These are phyloP conservation scores for Colaptes auratus DNA, from an alignment of 2,113 vertebrate species.

Conservation along the genomic window DNA sequence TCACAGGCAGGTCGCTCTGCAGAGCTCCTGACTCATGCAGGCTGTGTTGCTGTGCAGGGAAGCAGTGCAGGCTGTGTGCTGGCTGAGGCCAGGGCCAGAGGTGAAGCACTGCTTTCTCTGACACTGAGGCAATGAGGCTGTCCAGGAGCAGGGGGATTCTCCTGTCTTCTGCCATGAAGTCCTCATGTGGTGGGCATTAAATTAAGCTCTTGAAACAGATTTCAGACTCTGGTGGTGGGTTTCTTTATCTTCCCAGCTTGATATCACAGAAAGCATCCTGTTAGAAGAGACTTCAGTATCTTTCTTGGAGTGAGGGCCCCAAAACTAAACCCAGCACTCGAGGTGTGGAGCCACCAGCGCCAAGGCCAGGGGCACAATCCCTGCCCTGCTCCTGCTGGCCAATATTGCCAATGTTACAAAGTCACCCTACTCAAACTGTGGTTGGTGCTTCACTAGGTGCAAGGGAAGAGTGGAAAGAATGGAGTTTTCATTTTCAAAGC, in stretches of 20 bases:
- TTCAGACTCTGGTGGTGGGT: not conserved
- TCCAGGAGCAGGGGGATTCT: not conserved
- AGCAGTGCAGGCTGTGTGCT: not conserved
- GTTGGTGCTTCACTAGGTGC: too few species aligned
- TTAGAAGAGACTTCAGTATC: too few species aligned
- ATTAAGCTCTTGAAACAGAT: not conserved
- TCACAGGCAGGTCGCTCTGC: not conserved
- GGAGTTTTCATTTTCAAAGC: too few species aligned
- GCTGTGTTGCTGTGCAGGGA: not conserved
- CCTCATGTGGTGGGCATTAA: not conserved
- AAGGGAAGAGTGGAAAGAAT: too few species aligned
- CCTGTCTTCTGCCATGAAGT: not conserved
- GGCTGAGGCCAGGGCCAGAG: not conserved
- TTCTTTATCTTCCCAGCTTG: not conserved
- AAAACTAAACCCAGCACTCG: too few species aligned
- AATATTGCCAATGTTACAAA: too few species aligned
- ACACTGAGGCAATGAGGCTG: not conserved
- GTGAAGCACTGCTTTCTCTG: not conserved
- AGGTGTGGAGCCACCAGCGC: too few species aligned
- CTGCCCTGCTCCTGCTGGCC: too few species aligned
- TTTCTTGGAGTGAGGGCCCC: too few species aligned
- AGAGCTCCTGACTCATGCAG: not conserved
- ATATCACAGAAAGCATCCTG: not conserved
- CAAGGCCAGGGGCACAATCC: too few species aligned
- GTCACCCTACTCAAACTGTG: too few species aligned